A percentile compares a stretch with the other conserved stretches of the same genome.
phyloP scores from a whole-genome alignment of 2,113 vertebrate genomes.

The Chaenogobius annularis region DNA sequence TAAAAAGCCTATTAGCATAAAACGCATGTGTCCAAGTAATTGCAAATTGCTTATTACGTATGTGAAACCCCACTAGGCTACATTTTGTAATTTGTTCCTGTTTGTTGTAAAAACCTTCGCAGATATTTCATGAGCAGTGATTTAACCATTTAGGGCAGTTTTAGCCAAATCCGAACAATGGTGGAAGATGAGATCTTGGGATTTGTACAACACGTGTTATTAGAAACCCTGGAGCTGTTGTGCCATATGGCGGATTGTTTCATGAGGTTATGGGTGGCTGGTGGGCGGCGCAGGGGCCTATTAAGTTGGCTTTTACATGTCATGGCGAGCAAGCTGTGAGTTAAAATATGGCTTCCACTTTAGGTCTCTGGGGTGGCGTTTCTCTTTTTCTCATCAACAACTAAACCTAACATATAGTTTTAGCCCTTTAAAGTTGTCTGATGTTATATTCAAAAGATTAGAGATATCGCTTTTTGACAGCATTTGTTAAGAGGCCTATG shows the following conservation, averaged over 20 bases:
- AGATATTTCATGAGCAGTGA: not conserved
- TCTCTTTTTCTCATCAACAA: constrained; percentile 11
- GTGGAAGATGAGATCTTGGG: constrained; percentile 53
- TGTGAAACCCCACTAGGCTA: constrained; percentile 86
- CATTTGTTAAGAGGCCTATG: not conserved
- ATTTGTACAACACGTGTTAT: constrained; percentile 63
- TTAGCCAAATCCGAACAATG: not conserved
- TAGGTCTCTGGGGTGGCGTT: constrained; percentile 34
- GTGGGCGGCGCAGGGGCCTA: constrained; percentile 12
- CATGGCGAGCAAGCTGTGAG: constrained; percentile 49
- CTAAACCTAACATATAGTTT: not conserved
- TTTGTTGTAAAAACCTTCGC: not conserved
- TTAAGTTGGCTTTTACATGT: constrained; percentile 52
- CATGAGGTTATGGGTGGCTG: constrained; percentile 48
- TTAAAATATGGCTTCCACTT: constrained; percentile 43
- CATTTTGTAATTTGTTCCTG: not conserved
- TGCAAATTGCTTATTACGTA: constrained; percentile 90
- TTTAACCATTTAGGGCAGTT: not conserved
- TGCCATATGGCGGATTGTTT: constrained; percentile 76
- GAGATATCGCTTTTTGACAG: not conserved
- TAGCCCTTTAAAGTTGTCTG: not conserved
- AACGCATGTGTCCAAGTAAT: constrained; percentile 82
- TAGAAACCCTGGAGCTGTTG: constrained; percentile 66
- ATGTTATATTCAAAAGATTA: not conserved
- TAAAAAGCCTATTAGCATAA: constrained; percentile 89